Evolutionary conservation across 2,113 vertebrate genomes (phyloP).

Genomic region (Daboia siamensis): DNA sequence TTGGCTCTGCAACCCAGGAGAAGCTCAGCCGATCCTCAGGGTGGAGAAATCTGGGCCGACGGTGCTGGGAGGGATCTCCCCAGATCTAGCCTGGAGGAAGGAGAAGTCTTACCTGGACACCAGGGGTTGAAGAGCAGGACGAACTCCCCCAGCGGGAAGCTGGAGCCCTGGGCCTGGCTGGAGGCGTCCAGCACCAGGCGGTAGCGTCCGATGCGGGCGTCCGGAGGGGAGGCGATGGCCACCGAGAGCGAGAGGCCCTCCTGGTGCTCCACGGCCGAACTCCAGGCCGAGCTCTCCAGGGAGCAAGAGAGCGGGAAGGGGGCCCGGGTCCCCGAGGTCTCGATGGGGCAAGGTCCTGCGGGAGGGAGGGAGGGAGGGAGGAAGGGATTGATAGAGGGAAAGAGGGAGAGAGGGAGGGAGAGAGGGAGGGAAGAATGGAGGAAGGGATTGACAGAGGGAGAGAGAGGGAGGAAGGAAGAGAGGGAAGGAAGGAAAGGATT

Average conservation of each 20-base stretch:
- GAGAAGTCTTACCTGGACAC: constrained; percentile 80
- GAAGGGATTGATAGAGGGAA: background rate
- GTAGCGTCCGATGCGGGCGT: constrained; percentile 82
- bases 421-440: background rate
- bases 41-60: background rate
- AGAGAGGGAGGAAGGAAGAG: too few species aligned
- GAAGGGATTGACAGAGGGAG: background rate
- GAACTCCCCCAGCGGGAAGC: constrained; percentile 73
- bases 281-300: constrained; percentile 74
- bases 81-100: too few species aligned
- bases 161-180: constrained; percentile 53
- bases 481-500: too few species aligned
- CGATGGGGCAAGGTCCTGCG: constrained; percentile 79
- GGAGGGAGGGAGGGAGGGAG: background rate
- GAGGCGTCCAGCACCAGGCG: constrained; percentile 69
- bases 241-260: constrained; percentile 64
- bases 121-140: constrained; percentile 89
- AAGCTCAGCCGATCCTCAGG: background rate
- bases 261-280: constrained; percentile 67
- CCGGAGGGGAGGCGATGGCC: constrained; percentile 71
- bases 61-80: background rate
- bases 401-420: background rate
- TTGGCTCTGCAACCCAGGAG: background rate
- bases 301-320: constrained; percentile 70
- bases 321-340: constrained; percentile 77